Percentiles rank a stretch among this genome's conserved stretches.
phyloP scores from a whole-genome alignment of 1,140 invertebrate species.

The Leucophenga varia region DNA sequence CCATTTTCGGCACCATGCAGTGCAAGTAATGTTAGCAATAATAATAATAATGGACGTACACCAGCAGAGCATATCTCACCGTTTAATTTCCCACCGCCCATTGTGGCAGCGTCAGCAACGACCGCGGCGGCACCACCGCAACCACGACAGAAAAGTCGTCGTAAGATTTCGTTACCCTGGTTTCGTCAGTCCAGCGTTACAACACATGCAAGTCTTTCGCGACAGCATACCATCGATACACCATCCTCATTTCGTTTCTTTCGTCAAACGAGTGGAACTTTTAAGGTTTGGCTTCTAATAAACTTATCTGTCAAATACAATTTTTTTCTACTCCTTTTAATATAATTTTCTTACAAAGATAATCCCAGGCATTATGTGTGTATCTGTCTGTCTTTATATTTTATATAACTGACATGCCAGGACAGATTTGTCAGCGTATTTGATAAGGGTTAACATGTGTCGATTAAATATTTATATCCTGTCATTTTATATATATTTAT shows the following conservation, averaged over 20 bases:
- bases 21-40: too few relatives aligned
- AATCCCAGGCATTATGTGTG: too few relatives aligned
- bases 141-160: constrained; percentile 67
- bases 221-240: constrained; percentile 88
- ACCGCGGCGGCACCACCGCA: constrained; percentile 47
- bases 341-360: too few relatives aligned
- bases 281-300: constrained; percentile 58
- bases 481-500: too few relatives aligned
- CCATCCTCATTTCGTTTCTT: constrained; percentile 72
- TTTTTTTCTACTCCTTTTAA: too few relatives aligned
- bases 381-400: too few relatives aligned
- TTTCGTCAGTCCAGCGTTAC: constrained; percentile 77
- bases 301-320: too few relatives aligned
- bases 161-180: constrained; percentile 88
- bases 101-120: constrained; percentile 50
- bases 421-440: not conserved
- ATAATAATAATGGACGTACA: constrained; percentile 15
- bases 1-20: constrained; percentile 14
- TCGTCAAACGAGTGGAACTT: constrained; percentile 47
- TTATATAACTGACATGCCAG: too few relatives aligned
- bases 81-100: constrained; percentile 48
- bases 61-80: constrained; percentile 31
- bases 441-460: not conserved
- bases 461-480: too few relatives aligned
- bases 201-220: constrained; percentile 69